Base-by-base conservation (phyloP, 2,888 invertebrate species). In the Acanthosepion lycidas region DNA sequence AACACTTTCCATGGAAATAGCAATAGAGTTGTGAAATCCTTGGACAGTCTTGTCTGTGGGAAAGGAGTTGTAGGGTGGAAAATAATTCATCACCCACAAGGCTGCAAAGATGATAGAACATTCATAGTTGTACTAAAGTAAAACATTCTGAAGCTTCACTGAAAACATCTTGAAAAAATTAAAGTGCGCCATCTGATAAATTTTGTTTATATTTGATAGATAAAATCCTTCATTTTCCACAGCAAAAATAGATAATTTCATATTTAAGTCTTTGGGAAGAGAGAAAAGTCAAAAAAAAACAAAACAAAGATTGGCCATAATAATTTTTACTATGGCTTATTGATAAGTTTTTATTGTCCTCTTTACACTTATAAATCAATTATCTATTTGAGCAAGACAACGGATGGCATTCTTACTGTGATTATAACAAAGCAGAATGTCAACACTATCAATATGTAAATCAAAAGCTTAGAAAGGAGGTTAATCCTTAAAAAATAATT, bases 321-420 rank as follows among this genome's bases (percentile, higher is more conserved):
- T 0, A 78, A n/a, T 78, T 78, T 78, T 28, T 12, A 12, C 78
- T 26, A 78, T 28, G 12, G 78, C 23, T n/a, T 78, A n/a, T 78
- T 78, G 78, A 5, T 9, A 18, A 33, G n/a, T 8, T 78, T 78
- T n/a, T 18, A 78, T 4, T 78, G 78, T 78, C 78, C n/a, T n/a
- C n/a, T 78, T 78, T n/a, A 78, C 78, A 78, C n/a, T n/a, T n/a
- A n/a, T 78, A 78, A 78, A 78, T 78, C 78, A 78, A 78, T 78
- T 78, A 78, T 33, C n/a, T n/a, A 78, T 78, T 33, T 18, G 9
- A n/a, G n/a, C 9, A 12, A 78, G 78, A 18, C 78, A 78, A 9
- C 15, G 78, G n/a, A 8, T 78, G n/a, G 78, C 78, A n/a, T 33
- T 78, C n/a, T 33, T 12, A 2, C 0, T n/a, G n/a, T n/a, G 3